Conservation (phyloP, 2,113 vertebrate species). For the Hemiscyllium ocellatum region DNA sequence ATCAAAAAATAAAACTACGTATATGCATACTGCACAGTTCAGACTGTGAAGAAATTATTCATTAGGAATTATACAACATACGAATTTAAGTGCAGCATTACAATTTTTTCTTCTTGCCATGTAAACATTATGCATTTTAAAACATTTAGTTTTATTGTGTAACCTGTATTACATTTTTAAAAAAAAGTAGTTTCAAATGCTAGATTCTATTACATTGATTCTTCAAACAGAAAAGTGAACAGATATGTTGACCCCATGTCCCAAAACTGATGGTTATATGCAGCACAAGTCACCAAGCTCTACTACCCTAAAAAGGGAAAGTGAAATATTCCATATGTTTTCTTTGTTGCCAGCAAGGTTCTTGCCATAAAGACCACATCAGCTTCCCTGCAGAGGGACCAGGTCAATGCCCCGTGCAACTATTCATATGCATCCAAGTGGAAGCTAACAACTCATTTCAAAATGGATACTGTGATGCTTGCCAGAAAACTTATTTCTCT, state of each 20-base stretch:
- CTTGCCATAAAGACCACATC: constrained; percentile 48
- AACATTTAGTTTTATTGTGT: background rate
- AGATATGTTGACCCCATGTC: constrained; percentile 32
- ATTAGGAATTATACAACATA: background rate
- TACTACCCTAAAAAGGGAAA: constrained; percentile 33
- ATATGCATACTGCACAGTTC: background rate
- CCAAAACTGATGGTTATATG: constrained; percentile 29
- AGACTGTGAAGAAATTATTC: background rate
- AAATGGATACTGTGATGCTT: constrained; percentile 37
- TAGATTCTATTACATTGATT: background rate
- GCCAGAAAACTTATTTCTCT: constrained; percentile 26
- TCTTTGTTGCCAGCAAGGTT: constrained; percentile 50
- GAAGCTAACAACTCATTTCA: constrained; percentile 35
- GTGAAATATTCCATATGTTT: constrained; percentile 56
- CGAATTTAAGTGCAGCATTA: background rate
- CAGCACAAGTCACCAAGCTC: constrained; percentile 31
- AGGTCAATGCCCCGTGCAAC: constrained; percentile 46
- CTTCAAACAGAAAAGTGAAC: constrained; percentile 25
- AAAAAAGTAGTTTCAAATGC: background rate
- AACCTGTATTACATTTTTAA: background rate
- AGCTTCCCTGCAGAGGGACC: constrained; percentile 49
- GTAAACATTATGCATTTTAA: background rate
- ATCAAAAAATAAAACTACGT: background rate
- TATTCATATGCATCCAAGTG: constrained; percentile 44
- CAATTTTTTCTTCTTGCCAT: background rate